A percentile compares a stretch with the other conserved stretches of the same genome.
phyloP scores from a whole-genome alignment of 2,797 vertebrate genomes.

The Oryzias sinensis region DNA sequence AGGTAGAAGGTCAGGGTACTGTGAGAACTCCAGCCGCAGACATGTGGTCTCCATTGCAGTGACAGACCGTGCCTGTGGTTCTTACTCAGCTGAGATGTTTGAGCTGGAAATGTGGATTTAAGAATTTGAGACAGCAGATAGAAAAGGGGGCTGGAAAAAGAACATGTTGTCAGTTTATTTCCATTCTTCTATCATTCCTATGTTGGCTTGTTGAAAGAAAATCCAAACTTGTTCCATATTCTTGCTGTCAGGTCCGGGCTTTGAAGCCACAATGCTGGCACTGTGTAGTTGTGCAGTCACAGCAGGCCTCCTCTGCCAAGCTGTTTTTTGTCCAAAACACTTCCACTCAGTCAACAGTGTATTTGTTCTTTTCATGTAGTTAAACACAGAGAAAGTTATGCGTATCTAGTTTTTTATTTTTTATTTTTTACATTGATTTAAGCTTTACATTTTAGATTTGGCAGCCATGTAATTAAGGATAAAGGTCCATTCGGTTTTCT shows the following conservation, averaged over 20 bases:
- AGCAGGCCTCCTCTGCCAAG: neutral
- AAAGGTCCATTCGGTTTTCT: neutral
- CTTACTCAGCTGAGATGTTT: slow-evolving; percentile 39
- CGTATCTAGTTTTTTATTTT: too few relatives aligned
- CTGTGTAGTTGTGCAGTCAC: too few relatives aligned
- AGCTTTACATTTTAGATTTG: neutral
- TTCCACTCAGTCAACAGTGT: slow-evolving; percentile 15
- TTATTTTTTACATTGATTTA: too few relatives aligned
- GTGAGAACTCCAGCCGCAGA: slow-evolving; percentile 64
- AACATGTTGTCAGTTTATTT: slow-evolving; percentile 29
- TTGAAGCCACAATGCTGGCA: too few relatives aligned
- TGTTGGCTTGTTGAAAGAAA: slow-evolving; percentile 20
- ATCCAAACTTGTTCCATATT: neutral
- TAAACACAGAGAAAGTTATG: too few relatives aligned
- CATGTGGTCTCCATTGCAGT: slow-evolving; percentile 72
- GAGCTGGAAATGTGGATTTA: slow-evolving; percentile 26
- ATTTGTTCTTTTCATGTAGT: slow-evolving; percentile 3
- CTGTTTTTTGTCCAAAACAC: slow-evolving; percentile 11
- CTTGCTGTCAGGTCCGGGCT: too few relatives aligned
- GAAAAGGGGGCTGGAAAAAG: slow-evolving; percentile 15
- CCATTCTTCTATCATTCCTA: slow-evolving; percentile 23
- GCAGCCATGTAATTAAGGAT: neutral
- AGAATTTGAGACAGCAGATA: slow-evolving; percentile 6
- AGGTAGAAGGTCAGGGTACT: slow-evolving; percentile 51
- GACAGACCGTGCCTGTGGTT: slow-evolving; percentile 64